phyloP scores from a whole-genome alignment of 2,113 vertebrate genomes.

The Mystacornis crossleyi region DNA sequence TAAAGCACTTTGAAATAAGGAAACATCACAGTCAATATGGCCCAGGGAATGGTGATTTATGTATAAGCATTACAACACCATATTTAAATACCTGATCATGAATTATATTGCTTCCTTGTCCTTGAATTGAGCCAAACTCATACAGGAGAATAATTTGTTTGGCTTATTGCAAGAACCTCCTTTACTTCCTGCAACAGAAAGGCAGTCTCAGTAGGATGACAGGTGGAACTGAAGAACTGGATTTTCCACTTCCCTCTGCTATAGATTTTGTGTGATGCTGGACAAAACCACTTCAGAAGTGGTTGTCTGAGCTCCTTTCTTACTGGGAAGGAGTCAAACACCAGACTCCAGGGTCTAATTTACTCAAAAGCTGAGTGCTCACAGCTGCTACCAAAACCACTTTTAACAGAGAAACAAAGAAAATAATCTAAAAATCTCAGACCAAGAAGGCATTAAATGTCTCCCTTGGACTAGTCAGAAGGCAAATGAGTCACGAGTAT shows the following conservation, averaged over 20 bases:
- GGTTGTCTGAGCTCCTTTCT: not conserved
- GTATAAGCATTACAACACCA: not conserved
- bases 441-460: not conserved
- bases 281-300: not conserved
- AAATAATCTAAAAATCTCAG: not conserved
- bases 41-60: not conserved
- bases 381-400: not conserved
- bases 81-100: not conserved
- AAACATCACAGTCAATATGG: not conserved
- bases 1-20: not conserved
- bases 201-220: not conserved
- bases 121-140: not conserved
- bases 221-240: not conserved
- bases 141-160: not conserved
- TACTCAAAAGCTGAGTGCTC: not conserved
- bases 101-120: not conserved
- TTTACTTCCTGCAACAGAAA: not conserved
- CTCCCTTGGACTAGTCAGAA: not conserved
- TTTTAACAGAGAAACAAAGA: not conserved
- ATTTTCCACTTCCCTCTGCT: not conserved
- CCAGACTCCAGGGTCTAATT: not conserved
- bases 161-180: not conserved
- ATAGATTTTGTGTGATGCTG: not conserved
- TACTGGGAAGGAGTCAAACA: not conserved
- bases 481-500: not conserved